phyloP scores from a whole-genome alignment of 2,113 vertebrate genomes.

The Myocastor coypus region DNA sequence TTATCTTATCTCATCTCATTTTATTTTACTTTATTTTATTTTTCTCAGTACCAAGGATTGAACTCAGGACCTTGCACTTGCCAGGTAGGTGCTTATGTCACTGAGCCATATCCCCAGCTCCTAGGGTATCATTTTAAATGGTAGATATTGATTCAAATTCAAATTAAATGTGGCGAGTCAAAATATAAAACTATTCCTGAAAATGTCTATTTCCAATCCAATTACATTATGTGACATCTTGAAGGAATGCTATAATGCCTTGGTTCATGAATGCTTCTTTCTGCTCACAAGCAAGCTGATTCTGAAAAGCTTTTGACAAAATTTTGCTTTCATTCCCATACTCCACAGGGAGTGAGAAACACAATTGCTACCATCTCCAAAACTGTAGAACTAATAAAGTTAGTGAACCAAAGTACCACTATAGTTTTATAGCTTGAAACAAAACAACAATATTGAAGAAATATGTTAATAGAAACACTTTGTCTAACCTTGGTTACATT shows the following conservation, averaged over 20 bases:
- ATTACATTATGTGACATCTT: neutral
- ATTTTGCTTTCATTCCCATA: neutral
- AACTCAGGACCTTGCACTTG: too few relatives aligned
- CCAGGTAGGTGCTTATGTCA: too few relatives aligned
- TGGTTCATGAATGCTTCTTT: neutral
- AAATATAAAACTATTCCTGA: conserved; percentile 42
- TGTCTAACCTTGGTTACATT: neutral
- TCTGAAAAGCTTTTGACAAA: neutral
- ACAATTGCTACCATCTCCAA: neutral
- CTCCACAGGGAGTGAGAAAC: neutral
- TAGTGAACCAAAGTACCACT: neutral
- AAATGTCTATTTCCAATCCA: conserved; percentile 34
- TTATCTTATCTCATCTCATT: too few relatives aligned
- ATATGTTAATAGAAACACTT: neutral
- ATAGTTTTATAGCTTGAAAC: conserved; percentile 24
- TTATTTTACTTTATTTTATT: too few relatives aligned
- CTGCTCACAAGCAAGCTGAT: neutral
- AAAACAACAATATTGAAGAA: conserved; percentile 17
- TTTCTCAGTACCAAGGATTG: too few relatives aligned
- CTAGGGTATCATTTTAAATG: neutral
- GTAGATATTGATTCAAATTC: conserved; percentile 16
- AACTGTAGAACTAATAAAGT: neutral
- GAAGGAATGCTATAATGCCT: neutral
- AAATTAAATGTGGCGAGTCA: conserved; percentile 45
- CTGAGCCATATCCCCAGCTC: too few relatives aligned